Evolutionary conservation across 2,797 vertebrate species (phyloP).

Genomic region (Ibycter americanus): DNA sequence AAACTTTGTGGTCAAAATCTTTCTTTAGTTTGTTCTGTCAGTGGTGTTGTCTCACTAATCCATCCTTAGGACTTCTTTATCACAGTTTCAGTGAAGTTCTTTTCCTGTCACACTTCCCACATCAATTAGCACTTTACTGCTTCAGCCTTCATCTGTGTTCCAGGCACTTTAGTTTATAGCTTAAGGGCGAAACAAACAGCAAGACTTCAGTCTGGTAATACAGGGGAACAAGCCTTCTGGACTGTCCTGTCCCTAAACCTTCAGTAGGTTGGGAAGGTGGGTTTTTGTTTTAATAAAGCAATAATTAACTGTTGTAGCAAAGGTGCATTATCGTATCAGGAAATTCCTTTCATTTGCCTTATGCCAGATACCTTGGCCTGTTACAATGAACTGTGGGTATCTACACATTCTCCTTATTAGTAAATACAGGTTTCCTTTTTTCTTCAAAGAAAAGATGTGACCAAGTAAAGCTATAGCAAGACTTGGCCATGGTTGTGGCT

Average conservation of each 20-base stretch:
- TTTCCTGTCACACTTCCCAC: not conserved
- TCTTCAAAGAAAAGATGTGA: not conserved
- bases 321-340: conserved; percentile 36
- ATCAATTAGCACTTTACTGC: conserved; percentile 72
- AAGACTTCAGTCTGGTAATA: conserved; percentile 1
- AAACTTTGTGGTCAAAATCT: not conserved
- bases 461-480: not conserved
- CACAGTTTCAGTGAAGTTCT: conserved; percentile 1
- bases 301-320: conserved; percentile 60
- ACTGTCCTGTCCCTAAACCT: conserved; percentile 14
- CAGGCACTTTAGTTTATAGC: conserved; percentile 43
- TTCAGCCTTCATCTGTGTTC: conserved; percentile 41
- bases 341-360: conserved; percentile 56
- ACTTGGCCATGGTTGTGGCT: not conserved
- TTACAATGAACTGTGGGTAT: conserved; percentile 5
- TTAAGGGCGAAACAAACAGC: conserved; percentile 11
- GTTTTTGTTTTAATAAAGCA: conserved; percentile 46
- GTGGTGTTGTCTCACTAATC: not conserved
- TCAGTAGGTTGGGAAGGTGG: not conserved
- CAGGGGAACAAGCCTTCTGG: not conserved
- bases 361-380: conserved; percentile 14
- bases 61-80: not conserved
- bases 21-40: not conserved
- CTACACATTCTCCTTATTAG: not conserved
- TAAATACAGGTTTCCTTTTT: not conserved